These are phyloP conservation scores for Ciconia stormi DNA, from an alignment of 2,113 vertebrate species.

Conservation along the genomic window DNA sequence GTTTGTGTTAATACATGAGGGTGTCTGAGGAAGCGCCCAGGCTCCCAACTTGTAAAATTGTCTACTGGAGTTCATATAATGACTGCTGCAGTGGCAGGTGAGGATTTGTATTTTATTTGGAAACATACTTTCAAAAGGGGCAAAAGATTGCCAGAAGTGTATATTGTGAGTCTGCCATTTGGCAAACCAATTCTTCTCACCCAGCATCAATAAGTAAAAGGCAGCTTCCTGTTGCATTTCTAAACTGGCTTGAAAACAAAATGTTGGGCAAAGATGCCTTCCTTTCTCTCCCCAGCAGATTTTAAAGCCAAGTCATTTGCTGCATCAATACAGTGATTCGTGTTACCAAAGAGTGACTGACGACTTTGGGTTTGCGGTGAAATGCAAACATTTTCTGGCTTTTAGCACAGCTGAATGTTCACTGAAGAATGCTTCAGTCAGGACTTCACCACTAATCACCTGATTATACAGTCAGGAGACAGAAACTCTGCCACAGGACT, in stretches of 20 bases:
- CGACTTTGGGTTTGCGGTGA: background rate
- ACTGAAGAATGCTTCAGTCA: slow-evolving; percentile 13
- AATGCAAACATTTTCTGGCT: background rate
- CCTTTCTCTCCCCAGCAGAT: background rate
- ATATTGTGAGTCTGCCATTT: background rate
- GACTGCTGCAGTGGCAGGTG: background rate
- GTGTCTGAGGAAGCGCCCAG: background rate
- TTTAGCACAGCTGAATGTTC: background rate
- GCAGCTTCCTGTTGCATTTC: background rate
- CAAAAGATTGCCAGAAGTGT: background rate
- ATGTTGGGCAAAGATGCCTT: background rate
- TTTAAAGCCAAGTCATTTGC: background rate
- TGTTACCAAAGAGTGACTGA: background rate
- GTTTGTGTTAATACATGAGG: background rate
- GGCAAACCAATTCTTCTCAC: background rate
- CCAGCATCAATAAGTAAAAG: background rate
- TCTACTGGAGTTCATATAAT: background rate
- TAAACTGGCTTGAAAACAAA: background rate
- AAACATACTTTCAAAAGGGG: background rate
- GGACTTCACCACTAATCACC: background rate
- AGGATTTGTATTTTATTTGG: background rate
- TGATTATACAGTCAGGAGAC: slow-evolving; percentile 36
- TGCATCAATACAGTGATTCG: background rate
- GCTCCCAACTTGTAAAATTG: background rate
- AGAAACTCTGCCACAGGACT: slow-evolving; percentile 4